Percentiles rank a stretch among this genome's conserved stretches.
These are phyloP conservation scores for Zele albiditarsus DNA, from an alignment of 2,888 invertebrate species.

Conservation along the genomic window DNA sequence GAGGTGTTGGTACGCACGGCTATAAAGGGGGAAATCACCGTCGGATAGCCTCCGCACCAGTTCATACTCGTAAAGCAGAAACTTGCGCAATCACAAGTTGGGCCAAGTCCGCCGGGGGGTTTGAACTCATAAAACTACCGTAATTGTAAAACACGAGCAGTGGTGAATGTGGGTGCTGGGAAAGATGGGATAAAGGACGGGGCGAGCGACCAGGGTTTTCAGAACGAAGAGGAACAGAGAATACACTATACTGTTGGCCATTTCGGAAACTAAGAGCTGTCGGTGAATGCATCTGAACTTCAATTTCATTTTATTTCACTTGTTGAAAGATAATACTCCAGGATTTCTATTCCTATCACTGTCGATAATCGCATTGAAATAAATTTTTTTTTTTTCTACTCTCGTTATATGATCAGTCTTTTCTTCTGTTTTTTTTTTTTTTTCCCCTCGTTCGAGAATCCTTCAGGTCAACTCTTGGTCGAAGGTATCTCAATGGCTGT, in stretches of 20 bases:
- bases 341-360: constrained; percentile 24
- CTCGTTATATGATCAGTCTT: constrained; percentile 16
- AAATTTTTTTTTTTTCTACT: not conserved
- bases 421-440: not conserved
- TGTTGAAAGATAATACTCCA: constrained; percentile 56
- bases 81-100: constrained; percentile 70
- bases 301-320: constrained; percentile 60
- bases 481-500: not conserved
- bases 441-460: not conserved
- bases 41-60: constrained; percentile 56
- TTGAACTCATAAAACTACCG: constrained; percentile 69
- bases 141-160: constrained; percentile 68
- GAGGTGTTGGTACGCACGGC: constrained; percentile 48
- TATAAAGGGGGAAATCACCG: constrained; percentile 59
- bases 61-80: constrained; percentile 67
- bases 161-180: constrained; percentile 48
- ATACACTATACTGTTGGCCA: not conserved
- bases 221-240: not conserved
- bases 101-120: constrained; percentile 61
- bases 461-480: not conserved
- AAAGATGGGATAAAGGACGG: not conserved
- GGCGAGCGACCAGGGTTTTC: not conserved
- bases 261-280: not conserved
- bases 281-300: constrained; percentile 38
- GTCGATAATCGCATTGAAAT: not conserved